Conservation (phyloP, 2,113 vertebrate species). For the Acrocephalus kingi region DNA sequence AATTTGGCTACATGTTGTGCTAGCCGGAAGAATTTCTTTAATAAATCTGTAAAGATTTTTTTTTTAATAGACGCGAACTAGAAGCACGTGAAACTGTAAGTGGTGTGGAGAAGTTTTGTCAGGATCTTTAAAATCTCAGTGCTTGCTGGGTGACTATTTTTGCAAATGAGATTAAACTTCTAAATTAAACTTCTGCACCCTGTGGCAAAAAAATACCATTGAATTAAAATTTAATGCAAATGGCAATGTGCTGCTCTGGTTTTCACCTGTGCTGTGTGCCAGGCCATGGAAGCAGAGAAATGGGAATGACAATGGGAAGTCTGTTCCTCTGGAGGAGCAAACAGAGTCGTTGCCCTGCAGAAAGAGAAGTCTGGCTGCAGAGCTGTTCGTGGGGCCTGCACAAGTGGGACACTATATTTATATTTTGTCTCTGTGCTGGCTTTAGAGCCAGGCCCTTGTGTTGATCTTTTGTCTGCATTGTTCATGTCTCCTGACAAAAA, state of each 20-base stretch:
- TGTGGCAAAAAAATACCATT: background rate
- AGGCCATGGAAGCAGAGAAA: background rate
- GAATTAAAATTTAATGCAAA: background rate
- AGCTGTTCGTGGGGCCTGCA: background rate
- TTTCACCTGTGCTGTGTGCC: background rate
- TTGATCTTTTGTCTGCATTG: background rate
- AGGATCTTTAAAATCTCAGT: background rate
- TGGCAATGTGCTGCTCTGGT: background rate
- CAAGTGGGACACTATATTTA: background rate
- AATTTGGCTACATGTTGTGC: background rate
- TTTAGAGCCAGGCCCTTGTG: background rate
- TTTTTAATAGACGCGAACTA: background rate
- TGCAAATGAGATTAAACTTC: background rate
- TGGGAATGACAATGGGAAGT: fast-evolving
- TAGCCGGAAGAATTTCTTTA: background rate
- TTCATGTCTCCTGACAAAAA: background rate
- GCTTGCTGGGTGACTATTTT: background rate
- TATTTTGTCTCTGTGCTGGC: background rate
- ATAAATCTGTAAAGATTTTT: background rate
- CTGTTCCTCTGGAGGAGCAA: background rate
- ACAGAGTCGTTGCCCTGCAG: background rate
- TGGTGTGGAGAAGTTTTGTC: background rate
- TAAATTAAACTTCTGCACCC: background rate
- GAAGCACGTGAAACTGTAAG: background rate
- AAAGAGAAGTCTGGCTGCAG: fast-evolving